phyloP scores from a whole-genome alignment of 2,888 invertebrate genomes.

The Lordiphosa andalusiaca region DNA sequence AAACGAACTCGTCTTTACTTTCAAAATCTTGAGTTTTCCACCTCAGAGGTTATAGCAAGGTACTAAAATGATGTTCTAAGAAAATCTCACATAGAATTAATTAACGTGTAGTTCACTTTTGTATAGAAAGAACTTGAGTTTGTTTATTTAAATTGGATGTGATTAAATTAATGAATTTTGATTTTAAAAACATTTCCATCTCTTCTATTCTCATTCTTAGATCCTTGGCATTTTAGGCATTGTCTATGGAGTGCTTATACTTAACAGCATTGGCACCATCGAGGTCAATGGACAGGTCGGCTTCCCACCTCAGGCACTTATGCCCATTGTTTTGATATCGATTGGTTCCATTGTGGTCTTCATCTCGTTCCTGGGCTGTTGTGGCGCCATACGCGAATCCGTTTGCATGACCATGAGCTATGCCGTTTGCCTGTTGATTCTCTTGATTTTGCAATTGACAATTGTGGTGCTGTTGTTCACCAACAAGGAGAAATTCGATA shows the following conservation, averaged over 20 bases:
- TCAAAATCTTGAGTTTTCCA: too few relatives aligned
- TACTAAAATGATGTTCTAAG: too few relatives aligned
- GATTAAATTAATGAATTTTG: too few relatives aligned
- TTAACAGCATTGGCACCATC: constrained; percentile 82
- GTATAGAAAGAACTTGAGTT: too few relatives aligned
- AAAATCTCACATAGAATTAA: too few relatives aligned
- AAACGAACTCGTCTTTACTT: too few relatives aligned
- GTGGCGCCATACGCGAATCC: constrained; percentile 93
- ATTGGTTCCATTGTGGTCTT: constrained; percentile 87
- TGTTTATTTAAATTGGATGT: too few relatives aligned
- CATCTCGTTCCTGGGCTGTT: constrained; percentile 94
- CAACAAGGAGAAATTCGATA: constrained; percentile 82
- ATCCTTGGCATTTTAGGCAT: constrained; percentile 86
- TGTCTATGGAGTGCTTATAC: constrained; percentile 84
- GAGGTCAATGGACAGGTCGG: constrained; percentile 80
- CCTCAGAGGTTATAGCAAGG: too few relatives aligned
- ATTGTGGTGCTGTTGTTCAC: constrained; percentile 86
- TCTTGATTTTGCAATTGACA: constrained; percentile 87
- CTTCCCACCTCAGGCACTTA: constrained; percentile 81
- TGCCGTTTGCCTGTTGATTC: constrained; percentile 85
- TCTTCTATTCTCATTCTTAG: constrained; percentile 80
- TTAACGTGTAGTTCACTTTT: too few relatives aligned
- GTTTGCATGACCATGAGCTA: constrained; percentile 93
- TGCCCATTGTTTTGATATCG: constrained; percentile 85
- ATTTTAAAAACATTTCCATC: background rate